A percentile compares a stretch with the other conserved stretches of the same genome.
phyloP scores from a whole-genome alignment of 2,113 vertebrate species.

The Sapajus apella region DNA sequence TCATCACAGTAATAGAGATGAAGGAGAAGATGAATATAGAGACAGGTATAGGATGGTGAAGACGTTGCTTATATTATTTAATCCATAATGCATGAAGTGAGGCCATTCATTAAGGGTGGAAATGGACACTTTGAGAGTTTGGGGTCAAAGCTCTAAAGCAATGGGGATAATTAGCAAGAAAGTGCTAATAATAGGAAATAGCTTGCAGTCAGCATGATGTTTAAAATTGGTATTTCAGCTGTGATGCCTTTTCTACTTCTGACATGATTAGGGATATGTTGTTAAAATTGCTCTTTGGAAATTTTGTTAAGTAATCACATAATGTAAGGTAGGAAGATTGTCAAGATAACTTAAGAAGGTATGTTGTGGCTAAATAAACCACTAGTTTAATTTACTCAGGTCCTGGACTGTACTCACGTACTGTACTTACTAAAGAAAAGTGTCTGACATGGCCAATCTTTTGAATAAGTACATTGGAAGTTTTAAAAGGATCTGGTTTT shows the following conservation, averaged over 20 bases:
- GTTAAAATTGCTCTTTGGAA: neutral
- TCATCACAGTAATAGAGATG: neutral
- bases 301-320: neutral
- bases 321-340: neutral
- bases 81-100: slow-evolving; percentile 44
- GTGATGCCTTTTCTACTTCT: slow-evolving; percentile 28
- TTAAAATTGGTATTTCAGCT: slow-evolving; percentile 17
- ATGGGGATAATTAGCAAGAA: slow-evolving; percentile 21
- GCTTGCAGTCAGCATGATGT: neutral
- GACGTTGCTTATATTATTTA: neutral
- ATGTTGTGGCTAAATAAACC: neutral
- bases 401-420: neutral
- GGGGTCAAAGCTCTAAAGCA: slow-evolving; percentile 26
- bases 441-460: neutral
- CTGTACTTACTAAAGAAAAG: neutral
- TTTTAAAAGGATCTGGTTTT: neutral
- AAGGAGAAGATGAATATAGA: neutral
- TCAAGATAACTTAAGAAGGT: neutral
- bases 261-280: neutral
- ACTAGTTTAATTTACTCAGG: neutral
- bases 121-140: neutral
- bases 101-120: slow-evolving; percentile 12
- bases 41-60: neutral
- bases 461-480: neutral
- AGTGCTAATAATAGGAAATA: neutral